Conservation (phyloP, 2,797 vertebrate species). For the Poecilia picta region DNA sequence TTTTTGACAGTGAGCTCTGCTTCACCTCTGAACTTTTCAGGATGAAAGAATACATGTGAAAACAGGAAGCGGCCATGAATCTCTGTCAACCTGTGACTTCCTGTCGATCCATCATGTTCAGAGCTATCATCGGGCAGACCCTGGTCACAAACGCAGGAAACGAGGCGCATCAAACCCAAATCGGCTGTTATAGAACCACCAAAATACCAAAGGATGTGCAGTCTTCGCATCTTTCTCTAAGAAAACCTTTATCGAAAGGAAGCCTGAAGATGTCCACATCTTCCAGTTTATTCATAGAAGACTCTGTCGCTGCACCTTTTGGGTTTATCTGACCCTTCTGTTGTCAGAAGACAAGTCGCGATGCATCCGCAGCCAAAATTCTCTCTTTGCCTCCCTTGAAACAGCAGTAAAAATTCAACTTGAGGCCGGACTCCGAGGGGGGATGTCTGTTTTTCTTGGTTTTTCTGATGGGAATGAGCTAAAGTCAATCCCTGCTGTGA, state of each 20-base stretch:
- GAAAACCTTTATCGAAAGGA: constrained; percentile 19
- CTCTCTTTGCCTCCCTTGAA: constrained; percentile 29
- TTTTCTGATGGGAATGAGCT: constrained; percentile 49
- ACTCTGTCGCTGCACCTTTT: constrained; percentile 30
- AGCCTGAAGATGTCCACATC: constrained; percentile 7
- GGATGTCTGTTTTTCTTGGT: constrained; percentile 53
- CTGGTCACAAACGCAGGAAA: constrained; percentile 42
- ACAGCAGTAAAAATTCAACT: constrained; percentile 19
- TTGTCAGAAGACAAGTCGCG: constrained; percentile 43
- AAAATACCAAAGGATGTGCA: constrained; percentile 11
- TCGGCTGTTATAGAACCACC: constrained; percentile 28
- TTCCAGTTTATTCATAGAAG: constrained; percentile 18
- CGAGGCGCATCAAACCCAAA: constrained; percentile 45
- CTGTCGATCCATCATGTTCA: constrained; percentile 63
- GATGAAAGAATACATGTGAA: constrained; percentile 40
- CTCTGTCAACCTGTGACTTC: constrained; percentile 60
- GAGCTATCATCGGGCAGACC: constrained; percentile 26
- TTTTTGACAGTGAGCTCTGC: constrained; percentile 7
- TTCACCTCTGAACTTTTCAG: constrained; percentile 48
- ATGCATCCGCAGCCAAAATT: constrained; percentile 45
- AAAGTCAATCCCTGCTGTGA: constrained; percentile 42
- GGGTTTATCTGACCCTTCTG: constrained; percentile 30
- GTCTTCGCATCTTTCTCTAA: constrained; percentile 10
- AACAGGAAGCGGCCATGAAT: constrained; percentile 64
- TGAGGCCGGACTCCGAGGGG: constrained; percentile 17